Conservation (phyloP, 2,797 vertebrate genomes). For the Cirrhinus mrigala region DNA sequence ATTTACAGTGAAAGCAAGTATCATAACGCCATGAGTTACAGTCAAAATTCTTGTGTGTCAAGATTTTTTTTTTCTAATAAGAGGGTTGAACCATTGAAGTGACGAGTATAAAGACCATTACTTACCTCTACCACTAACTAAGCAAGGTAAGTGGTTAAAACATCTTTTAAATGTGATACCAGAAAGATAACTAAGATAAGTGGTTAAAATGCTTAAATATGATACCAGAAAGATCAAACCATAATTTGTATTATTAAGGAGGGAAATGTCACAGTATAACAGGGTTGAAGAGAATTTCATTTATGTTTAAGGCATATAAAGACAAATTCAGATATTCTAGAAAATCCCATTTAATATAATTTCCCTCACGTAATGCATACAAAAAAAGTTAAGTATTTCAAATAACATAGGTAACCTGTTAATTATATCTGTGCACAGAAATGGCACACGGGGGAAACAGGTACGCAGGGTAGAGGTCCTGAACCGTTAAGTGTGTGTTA, state of each 20-base stretch:
- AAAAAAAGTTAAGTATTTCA: not conserved
- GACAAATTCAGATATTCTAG: not conserved
- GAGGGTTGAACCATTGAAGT: not conserved
- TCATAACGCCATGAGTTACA: not conserved
- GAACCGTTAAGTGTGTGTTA: conserved; percentile 78
- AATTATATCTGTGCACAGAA: not conserved
- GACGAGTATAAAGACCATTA: not conserved
- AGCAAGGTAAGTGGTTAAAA: not conserved
- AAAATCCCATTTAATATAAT: not conserved
- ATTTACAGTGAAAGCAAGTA: not conserved
- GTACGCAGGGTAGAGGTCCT: conserved; percentile 32
- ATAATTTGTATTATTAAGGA: not conserved
- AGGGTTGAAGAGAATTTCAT: not conserved
- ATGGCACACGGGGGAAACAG: not conserved
- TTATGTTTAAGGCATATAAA: not conserved
- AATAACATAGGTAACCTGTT: not conserved
- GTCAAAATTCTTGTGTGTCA: not conserved
- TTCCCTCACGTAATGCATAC: not conserved
- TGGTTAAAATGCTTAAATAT: not conserved
- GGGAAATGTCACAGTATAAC: not conserved
- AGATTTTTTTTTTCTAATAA: not conserved
- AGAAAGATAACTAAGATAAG: not conserved
- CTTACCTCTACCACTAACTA: not conserved
- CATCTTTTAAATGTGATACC: not conserved
- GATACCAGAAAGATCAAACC: not conserved